These are phyloP conservation scores for Polymixis lichenea DNA, from an alignment of 2,888 invertebrate genomes.

Conservation along the genomic window DNA sequence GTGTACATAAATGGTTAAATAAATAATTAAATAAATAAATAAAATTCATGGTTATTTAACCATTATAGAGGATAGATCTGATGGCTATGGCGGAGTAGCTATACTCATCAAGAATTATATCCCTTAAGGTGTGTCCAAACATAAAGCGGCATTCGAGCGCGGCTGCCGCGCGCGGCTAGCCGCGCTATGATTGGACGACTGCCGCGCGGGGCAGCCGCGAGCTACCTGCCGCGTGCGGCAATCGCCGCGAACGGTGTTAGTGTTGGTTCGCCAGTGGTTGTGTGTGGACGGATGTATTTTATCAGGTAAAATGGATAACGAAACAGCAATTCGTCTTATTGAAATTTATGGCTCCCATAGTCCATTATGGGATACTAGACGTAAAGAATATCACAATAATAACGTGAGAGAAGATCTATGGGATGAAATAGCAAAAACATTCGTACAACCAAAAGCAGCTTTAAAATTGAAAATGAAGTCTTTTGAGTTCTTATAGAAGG, in stretches of 20 bases:
- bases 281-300: slow-evolving; percentile 22
- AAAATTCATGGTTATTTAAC: no score
- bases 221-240: slow-evolving; percentile 9
- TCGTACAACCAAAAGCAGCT: slow-evolving; percentile 39
- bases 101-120: no score
- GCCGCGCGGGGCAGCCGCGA: no score
- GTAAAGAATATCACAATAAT: slow-evolving; percentile 41
- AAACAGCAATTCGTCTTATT: slow-evolving; percentile 36
- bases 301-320: slow-evolving; percentile 41
- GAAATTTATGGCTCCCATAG: slow-evolving; percentile 37
- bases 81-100: no score
- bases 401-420: slow-evolving; percentile 39
- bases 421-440: slow-evolving; percentile 31
- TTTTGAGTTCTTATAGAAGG: slow-evolving; percentile 44
- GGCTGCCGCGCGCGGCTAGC: no score
- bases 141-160: no score
- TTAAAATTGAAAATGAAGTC: slow-evolving; percentile 43
- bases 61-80: no score
- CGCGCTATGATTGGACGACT: not conserved
- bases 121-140: no score
- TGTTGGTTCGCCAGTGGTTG: slow-evolving; percentile 32
- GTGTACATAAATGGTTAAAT: no score
- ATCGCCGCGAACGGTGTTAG: slow-evolving; percentile 27
- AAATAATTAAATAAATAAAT: no score
- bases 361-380: slow-evolving; percentile 36